phyloP scores from a whole-genome alignment of 2,888 invertebrate species.

The Nymphalis urticae region DNA sequence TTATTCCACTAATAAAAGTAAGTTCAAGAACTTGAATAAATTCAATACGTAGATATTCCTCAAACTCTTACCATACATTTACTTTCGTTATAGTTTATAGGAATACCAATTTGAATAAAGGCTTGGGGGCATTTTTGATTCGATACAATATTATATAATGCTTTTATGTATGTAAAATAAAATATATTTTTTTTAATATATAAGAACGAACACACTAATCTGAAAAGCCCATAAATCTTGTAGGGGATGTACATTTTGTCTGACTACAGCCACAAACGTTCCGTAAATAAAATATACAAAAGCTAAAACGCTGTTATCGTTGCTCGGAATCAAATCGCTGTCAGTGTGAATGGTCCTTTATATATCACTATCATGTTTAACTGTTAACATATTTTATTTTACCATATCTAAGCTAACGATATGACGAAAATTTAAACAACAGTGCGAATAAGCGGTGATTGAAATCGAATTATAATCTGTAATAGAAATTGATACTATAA shows the following conservation, averaged over 20 bases:
- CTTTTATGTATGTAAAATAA: not conserved
- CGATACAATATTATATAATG: no score
- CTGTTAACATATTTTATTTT: not conserved
- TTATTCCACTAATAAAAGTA: not conserved
- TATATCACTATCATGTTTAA: constrained; percentile 9
- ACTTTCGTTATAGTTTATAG: not conserved
- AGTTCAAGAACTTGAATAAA: not conserved
- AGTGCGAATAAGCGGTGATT: not conserved
- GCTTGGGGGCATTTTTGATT: not conserved
- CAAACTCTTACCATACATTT: not conserved
- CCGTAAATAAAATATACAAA: constrained; percentile 19
- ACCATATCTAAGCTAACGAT: not conserved
- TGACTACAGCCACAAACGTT: constrained; percentile 11
- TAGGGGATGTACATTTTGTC: constrained; percentile 14
- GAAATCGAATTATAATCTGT: not conserved
- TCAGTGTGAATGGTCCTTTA: constrained; percentile 12
- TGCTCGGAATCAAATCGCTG: constrained; percentile 21
- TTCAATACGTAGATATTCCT: not conserved
- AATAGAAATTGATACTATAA: constrained; percentile 19
- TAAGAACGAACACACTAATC: not conserved
- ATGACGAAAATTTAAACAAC: not conserved
- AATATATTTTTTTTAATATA: not conserved
- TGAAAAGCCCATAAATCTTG: constrained; percentile 4
- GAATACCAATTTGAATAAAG: not conserved
- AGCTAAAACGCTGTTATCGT: constrained; percentile 12